Evolutionary conservation across 2,888 invertebrate genomes (phyloP), one percentile per base, ranked within the genome.

Genomic region (Uloborus plumipes): DNA sequence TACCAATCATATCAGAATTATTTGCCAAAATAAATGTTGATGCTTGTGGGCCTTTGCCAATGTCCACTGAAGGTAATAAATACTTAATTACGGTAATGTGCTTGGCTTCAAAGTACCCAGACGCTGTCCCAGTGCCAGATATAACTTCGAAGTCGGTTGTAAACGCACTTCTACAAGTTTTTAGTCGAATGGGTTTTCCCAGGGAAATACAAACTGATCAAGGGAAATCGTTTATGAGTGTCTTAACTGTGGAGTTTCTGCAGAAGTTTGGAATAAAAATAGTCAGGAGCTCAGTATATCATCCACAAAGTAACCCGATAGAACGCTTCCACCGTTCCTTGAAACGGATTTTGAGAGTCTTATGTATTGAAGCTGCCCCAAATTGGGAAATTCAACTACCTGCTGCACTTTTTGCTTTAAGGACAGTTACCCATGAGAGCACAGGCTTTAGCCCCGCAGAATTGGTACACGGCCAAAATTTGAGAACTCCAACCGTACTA

Each of bases 201-300:
- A 47, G 31, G 20, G 59, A 66, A 59, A 15, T 75, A 16, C 75
- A 67, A 58, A 59, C 26, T 20, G 66, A 75, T n/a, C 75, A 75
- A n/a, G 66, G 49, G 1, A 66, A 47, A 11, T 75, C 75, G 1
- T 75, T 75, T 39, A 51, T 75, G 31, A 67, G 75, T 67, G 59
- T 31, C n/a, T n/a, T 65, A 16, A 65, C 31, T 6, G 26, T 39
- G 0, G 65, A 65, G 47, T 65, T 31, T 49, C 39, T 39, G 7
- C 39, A 39, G 11, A 39, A 9, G 39, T 39, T 39, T 39, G 39
- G 39, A 11, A 39, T 39, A 39, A 39, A 39, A 11, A 16, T 58
- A n/a, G 22, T 58, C 0, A 16, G 22, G 11, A 58, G 18, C 39
- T 39, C 39, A 39, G 39, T 39, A 7, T 39, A 39, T 9, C 39